Conservation (phyloP, 2,113 vertebrate genomes). For the Thermophis baileyi region DNA sequence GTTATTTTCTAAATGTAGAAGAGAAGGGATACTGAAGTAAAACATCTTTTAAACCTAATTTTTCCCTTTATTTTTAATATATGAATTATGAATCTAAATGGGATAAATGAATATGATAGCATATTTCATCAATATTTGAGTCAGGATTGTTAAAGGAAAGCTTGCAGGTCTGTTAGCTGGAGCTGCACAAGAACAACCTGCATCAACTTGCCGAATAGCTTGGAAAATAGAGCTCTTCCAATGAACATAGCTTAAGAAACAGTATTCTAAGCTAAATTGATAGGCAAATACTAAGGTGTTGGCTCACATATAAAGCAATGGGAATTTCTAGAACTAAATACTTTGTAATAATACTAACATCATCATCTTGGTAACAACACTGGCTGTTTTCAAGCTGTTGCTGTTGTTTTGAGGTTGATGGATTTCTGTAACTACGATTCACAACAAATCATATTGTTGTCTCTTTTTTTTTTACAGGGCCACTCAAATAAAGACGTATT, state of each 20-base stretch:
- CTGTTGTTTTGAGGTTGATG: neutral
- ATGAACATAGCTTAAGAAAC: neutral
- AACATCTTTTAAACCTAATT: neutral
- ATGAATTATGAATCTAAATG: neutral
- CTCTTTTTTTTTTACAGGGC: constrained; percentile 74
- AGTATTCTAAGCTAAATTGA: neutral
- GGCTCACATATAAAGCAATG: neutral
- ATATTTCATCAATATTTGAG: neutral
- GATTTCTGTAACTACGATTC: neutral
- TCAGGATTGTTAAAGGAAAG: neutral
- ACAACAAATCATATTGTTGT: neutral
- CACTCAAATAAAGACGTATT: constrained; percentile 98
- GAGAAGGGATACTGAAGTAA: neutral
- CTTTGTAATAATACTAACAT: neutral
- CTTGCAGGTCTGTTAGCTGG: neutral
- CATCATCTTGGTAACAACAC: neutral
- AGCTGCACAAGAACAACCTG: neutral
- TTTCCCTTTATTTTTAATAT: neutral
- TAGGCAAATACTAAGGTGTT: neutral
- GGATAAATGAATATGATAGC: neutral
- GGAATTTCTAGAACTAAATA: neutral
- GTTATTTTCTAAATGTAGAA: neutral
- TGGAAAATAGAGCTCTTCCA: neutral
- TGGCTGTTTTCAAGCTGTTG: neutral
- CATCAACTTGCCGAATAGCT: neutral